Percentiles rank a stretch among this genome's conserved stretches.
phyloP scores from a whole-genome alignment of 2,113 vertebrate genomes.

The Eudorcas thomsonii region DNA sequence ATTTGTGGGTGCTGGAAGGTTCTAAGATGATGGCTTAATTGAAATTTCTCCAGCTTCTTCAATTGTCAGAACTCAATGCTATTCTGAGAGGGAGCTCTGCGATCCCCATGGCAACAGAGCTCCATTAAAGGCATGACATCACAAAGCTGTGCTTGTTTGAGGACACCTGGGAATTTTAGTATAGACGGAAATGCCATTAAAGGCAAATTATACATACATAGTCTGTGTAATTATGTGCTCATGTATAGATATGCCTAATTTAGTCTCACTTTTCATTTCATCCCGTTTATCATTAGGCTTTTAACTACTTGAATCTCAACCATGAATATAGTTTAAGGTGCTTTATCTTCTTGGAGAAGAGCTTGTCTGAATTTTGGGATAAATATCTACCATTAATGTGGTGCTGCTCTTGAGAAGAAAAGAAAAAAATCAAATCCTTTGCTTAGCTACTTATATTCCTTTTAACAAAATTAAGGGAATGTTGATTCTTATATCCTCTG shows the following conservation, averaged over 20 bases:
- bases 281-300: constrained; percentile 72
- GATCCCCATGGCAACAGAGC: constrained; percentile 63
- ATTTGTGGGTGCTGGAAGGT: constrained; percentile 25
- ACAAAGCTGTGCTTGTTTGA: constrained; percentile 52
- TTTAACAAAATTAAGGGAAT: constrained; percentile 17
- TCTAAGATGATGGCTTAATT: constrained; percentile 24
- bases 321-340: constrained; percentile 12
- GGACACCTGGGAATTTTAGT: constrained; percentile 56
- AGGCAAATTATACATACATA: constrained; percentile 47
- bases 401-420: constrained; percentile 36
- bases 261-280: constrained; percentile 48
- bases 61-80: constrained; percentile 58
- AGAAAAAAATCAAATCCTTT: constrained; percentile 5
- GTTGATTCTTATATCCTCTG: constrained; percentile 54
- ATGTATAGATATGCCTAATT: constrained; percentile 46
- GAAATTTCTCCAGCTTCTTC: constrained; percentile 53
- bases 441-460: constrained; percentile 29
- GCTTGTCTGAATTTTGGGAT: constrained; percentile 54
- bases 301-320: constrained; percentile 63
- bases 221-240: constrained; percentile 45
- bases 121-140: constrained; percentile 64
- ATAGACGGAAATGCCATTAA: constrained; percentile 34
- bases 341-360: constrained; percentile 24
- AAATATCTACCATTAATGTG: constrained; percentile 60
- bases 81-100: constrained; percentile 59